These are phyloP conservation scores for Cacoxenus indagator DNA, from an alignment of 2,888 invertebrate genomes.

Conservation along the genomic window DNA sequence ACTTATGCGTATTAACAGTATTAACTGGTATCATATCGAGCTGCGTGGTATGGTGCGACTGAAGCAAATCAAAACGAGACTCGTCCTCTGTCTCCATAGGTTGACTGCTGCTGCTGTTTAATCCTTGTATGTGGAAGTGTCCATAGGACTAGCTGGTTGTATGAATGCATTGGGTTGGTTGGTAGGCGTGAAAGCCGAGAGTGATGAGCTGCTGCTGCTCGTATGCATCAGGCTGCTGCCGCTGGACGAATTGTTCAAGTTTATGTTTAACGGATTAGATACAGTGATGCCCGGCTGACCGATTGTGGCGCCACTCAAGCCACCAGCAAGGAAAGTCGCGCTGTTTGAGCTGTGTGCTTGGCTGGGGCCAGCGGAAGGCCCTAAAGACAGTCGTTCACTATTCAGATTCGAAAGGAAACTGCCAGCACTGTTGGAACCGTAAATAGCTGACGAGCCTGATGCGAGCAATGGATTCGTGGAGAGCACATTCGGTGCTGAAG, in stretches of 20 bases:
- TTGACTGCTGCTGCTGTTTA: slow-evolving; percentile 64
- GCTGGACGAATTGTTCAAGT: slow-evolving; percentile 67
- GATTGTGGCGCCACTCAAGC: slow-evolving; percentile 33
- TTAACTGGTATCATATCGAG: neutral
- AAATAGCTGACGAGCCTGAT: slow-evolving; percentile 45
- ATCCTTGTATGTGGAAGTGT: slow-evolving; percentile 77
- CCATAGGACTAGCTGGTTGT: slow-evolving; percentile 83
- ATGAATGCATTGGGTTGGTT: slow-evolving; percentile 67
- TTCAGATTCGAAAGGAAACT: slow-evolving; percentile 59
- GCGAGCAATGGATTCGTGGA: slow-evolving; percentile 58
- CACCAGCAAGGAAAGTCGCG: slow-evolving; percentile 41
- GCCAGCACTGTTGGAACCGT: slow-evolving; percentile 28
- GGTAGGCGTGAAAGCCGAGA: slow-evolving; percentile 67
- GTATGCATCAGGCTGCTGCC: slow-evolving; percentile 57
- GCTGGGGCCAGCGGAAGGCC: slow-evolving; percentile 25
- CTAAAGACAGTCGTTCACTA: slow-evolving; percentile 58
- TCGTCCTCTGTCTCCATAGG: neutral
- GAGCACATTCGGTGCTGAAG: slow-evolving; percentile 70
- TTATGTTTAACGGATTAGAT: slow-evolving; percentile 64
- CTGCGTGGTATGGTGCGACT: too few relatives aligned
- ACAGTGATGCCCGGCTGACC: slow-evolving; percentile 42
- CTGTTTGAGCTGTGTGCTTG: slow-evolving; percentile 4
- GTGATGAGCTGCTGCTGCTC: slow-evolving; percentile 64
- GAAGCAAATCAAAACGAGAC: too few relatives aligned
- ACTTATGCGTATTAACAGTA: too few relatives aligned